Evolutionary conservation across 2,888 invertebrate species (phyloP).

Genomic region (Drosophila macrospina): DNA sequence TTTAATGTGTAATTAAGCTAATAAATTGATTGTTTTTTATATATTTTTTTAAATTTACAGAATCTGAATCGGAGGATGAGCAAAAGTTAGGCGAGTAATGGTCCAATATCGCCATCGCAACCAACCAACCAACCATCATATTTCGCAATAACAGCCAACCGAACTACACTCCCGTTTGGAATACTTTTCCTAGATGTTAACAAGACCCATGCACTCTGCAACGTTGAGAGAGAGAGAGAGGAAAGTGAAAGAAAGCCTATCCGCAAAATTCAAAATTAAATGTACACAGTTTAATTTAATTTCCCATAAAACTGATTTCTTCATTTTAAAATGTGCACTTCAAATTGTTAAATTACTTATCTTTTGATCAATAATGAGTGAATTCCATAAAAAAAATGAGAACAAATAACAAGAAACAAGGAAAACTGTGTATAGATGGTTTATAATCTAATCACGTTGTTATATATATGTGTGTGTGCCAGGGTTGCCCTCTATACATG

Average conservation of each 20-base stretch:
- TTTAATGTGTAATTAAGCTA: background rate
- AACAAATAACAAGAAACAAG: too few species aligned
- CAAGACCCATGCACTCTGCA: slow-evolving; percentile 43
- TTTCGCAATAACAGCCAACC: slow-evolving; percentile 59
- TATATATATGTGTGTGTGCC: slow-evolving; percentile 4
- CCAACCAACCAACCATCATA: slow-evolving; percentile 38
- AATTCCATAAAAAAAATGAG: slow-evolving; percentile 40
- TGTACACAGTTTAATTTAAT: slow-evolving; percentile 51
- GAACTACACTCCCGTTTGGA: slow-evolving; percentile 66
- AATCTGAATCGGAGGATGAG: slow-evolving; percentile 85
- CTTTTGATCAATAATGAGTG: slow-evolving; percentile 52
- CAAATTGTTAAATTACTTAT: slow-evolving; percentile 53
- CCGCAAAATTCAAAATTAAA: slow-evolving; percentile 60
- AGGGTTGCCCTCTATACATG: slow-evolving; percentile 3
- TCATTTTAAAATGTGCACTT: slow-evolving; percentile 54
- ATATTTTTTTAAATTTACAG: slow-evolving; percentile 67
- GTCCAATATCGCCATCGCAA: slow-evolving; percentile 23
- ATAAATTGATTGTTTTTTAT: background rate
- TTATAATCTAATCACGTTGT: slow-evolving; percentile 33
- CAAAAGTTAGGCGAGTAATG: slow-evolving; percentile 80
- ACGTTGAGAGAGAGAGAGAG: slow-evolving; percentile 25
- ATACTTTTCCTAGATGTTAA: slow-evolving; percentile 49
- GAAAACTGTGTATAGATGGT: slow-evolving; percentile 35
- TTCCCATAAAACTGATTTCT: slow-evolving; percentile 31
- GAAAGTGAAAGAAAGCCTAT: slow-evolving; percentile 37